These are phyloP conservation scores for Glaucidium brasilianum DNA, from an alignment of 2,113 vertebrate species.

Conservation along the genomic window DNA sequence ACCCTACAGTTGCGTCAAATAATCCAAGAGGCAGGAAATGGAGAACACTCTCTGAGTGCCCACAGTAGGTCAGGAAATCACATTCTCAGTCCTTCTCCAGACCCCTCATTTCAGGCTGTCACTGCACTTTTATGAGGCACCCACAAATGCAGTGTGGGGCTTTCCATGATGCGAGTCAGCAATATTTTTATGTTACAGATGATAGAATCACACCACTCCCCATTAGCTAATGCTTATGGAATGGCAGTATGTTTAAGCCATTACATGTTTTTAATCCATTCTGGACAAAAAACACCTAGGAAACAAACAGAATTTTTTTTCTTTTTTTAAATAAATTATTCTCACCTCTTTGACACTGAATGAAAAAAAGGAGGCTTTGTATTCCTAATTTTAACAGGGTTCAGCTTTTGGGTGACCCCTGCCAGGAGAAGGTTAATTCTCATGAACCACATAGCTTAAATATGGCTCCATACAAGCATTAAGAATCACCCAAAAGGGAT, in stretches of 20 bases:
- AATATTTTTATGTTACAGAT: background rate
- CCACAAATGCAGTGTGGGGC: background rate
- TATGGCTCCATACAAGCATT: background rate
- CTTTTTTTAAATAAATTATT: background rate
- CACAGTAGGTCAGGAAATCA: background rate
- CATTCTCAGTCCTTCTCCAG: background rate
- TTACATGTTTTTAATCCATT: background rate
- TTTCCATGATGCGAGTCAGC: background rate
- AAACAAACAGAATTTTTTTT: background rate
- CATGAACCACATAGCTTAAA: background rate
- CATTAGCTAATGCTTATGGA: background rate
- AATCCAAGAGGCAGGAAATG: background rate
- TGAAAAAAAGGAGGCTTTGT: background rate
- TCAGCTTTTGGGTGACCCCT: background rate
- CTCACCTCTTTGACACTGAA: background rate
- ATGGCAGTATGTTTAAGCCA: background rate
- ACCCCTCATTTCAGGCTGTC: background rate
- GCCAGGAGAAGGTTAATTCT: background rate
- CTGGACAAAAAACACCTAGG: background rate
- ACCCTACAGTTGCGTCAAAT: background rate
- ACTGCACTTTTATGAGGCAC: background rate
- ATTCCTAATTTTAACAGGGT: slow-evolving; percentile 7
- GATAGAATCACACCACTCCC: background rate
- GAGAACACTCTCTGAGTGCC: background rate
- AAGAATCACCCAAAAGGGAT: background rate